Evolutionary conservation across 2,113 vertebrate species (phyloP), one percentile per base, ranked within the genome.

Genomic region (Xyliphius kryptos): DNA sequence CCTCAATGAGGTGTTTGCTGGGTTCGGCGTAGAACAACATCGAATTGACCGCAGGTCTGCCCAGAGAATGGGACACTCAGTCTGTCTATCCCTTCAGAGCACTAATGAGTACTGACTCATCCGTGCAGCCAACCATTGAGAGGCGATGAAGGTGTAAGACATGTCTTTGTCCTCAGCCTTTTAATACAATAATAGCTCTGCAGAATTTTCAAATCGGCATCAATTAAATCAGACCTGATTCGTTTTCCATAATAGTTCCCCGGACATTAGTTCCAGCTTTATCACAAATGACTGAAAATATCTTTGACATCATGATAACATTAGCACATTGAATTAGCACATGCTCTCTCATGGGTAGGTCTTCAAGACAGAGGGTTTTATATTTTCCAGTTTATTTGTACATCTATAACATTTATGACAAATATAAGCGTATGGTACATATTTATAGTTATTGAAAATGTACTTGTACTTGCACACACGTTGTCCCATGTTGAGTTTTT

Each of bases 201-300:
- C 3, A 37, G 51, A 52, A 9, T 36, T 53, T 11, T 53, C 8
- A 19, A 38, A 38, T 37, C 53, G 20, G 36, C 17, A 56, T 56
- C 11, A 56, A 56, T 41, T 21, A 41, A 41, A 56, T 14, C 17
- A 41, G 54, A 56, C 16, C 21, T 56, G 53, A 17, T 37, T 20
- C 15, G 13, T 41, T 56, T 40, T 38, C 16, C 5, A 56, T 40
- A 40, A 56, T 40, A 40, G 11, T 38, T 10, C 36, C 36, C 14
- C 15, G 17, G 53, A 56, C 53, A 56, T 15, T 11, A 56, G 16
- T 19, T 40, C 36, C 12, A 5, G 10, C 53, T 56, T 9, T 19
- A 56, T 38, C 36, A 56, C 40, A 19, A 56, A 56, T 41, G 6
- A 14, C 21, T 56, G 21, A 40, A 6, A 41, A 32, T 37, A 38